A percentile compares a stretch with the other conserved stretches of the same genome.
Evolutionary conservation across 2,888 invertebrate genomes (phyloP).

Genomic region (Euproctis similis): DNA sequence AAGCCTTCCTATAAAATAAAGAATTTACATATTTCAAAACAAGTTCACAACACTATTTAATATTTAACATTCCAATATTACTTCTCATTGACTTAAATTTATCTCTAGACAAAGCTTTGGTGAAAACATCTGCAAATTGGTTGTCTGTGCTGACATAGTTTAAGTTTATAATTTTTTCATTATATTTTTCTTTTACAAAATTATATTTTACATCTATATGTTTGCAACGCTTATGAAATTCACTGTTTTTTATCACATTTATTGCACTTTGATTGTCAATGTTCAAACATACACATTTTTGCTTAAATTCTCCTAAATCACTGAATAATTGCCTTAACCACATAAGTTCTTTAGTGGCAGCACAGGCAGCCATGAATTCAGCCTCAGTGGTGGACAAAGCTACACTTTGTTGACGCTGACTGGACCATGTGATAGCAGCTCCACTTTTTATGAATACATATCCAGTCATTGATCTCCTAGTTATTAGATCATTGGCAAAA

Average conservation of each 20-base stretch:
- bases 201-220: slow-evolving; percentile 5
- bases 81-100: background rate
- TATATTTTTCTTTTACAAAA: slow-evolving; percentile 6
- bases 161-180: slow-evolving; percentile 1
- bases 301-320: background rate
- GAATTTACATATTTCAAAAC: too few relatives aligned
- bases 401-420: background rate
- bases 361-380: too few relatives aligned
- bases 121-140: slow-evolving; percentile 2
- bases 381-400: background rate
- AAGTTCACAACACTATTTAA: too few relatives aligned
- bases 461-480: background rate
- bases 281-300: background rate
- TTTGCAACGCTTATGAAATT: slow-evolving; percentile 5
- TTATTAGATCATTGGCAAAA: background rate
- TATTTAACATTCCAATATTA: background rate
- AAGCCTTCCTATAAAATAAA: too few relatives aligned
- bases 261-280: slow-evolving; percentile 2
- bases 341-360: background rate
- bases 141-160: slow-evolving; percentile 1
- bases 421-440: slow-evolving; percentile 1
- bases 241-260: slow-evolving; percentile 1
- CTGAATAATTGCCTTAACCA: background rate
- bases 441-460: background rate
- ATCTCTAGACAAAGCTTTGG: slow-evolving; percentile 1